Base-by-base conservation (phyloP, 2,113 vertebrate species). In the Cyprinodon variegatus region DNA sequence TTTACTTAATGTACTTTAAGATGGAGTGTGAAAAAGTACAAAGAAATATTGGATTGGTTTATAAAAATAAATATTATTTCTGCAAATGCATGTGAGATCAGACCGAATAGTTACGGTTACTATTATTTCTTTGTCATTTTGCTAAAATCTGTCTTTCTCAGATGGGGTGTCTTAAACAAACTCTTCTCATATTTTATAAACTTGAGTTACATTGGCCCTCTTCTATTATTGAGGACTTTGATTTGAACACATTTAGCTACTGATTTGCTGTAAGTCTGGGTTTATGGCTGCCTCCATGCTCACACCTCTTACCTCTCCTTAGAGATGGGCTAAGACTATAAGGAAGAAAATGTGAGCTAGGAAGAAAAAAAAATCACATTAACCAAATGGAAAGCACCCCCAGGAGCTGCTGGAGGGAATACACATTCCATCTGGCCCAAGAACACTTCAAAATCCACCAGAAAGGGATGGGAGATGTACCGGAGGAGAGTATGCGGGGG, bases 371-470 rank as follows among this genome's bases (percentile, higher is more conserved):
- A 66, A 81, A 72, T 22, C 65, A 37, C 12, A 45, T 81, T 53
- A 50, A 72, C 61, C 59, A 72, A 91, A 83, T 84, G 65, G 74
- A 82, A 83, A 65, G 60, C 43, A 39, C 53, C 73, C 63, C 39
- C 11, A 57, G 83, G 77, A 84, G 57, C 74, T 74, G 76, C 83
- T 72, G 70, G 67, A 86, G 82, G 86, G 87, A 65, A 57, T 59
- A 39, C 61, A 68, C 66, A 62, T 83, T 68, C 88, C 88, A 88
- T 90, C 86, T 91, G 89, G 77, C 78, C 73, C n/a, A 75, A 72
- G 79, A 85, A 63, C 1, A 50, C 63, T 72, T 76, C 36, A 13
- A 59, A 64, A 20, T 85, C 85, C 85, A 84, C 74, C 70, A 79
- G 83, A 82, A 87, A 71, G 71, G 77, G 79, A 60, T 66, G 48